Conservation (phyloP, 2,888 invertebrate genomes). For the Auanema sp. region DNA sequence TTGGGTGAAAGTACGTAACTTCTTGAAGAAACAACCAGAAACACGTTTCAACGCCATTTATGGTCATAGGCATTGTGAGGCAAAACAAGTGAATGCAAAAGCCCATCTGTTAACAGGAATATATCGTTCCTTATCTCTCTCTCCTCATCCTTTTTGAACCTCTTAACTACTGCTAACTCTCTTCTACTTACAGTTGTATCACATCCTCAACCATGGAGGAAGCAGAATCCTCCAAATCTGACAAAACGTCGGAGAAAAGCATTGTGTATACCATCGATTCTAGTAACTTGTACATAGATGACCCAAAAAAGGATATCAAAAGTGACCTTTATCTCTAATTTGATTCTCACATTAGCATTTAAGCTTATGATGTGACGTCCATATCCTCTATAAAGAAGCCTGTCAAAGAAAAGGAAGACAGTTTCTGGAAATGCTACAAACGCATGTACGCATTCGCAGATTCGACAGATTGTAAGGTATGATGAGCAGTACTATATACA, state of each 20-base stretch:
- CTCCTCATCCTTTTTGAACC: background rate
- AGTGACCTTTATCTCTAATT: conserved; percentile 15
- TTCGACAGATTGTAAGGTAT: conserved; percentile 26
- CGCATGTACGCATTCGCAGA: conserved; percentile 46
- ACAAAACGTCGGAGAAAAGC: conserved; percentile 1
- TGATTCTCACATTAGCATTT: background rate
- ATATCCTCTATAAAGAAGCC: background rate
- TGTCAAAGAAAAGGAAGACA: conserved; percentile 8
- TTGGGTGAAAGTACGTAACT: too few species aligned
- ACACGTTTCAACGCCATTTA: too few species aligned
- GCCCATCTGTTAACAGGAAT: background rate
- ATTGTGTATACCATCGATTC: conserved; percentile 38
- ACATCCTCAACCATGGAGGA: background rate
- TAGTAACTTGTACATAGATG: conserved; percentile 35
- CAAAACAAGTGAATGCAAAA: too few species aligned
- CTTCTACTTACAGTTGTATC: background rate
- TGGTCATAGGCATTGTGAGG: background rate
- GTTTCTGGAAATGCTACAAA: conserved; percentile 24
- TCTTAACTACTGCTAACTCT: background rate
- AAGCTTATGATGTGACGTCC: background rate
- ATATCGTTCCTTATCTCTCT: too few species aligned
- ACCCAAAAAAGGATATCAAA: conserved; percentile 38
- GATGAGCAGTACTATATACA: too few species aligned
- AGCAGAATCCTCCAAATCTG: background rate
- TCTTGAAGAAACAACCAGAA: too few species aligned